A percentile compares a stretch with the other conserved stretches of the same genome.
Conservation (phyloP, 2,797 vertebrate genomes). For the Spizella passerina region DNA sequence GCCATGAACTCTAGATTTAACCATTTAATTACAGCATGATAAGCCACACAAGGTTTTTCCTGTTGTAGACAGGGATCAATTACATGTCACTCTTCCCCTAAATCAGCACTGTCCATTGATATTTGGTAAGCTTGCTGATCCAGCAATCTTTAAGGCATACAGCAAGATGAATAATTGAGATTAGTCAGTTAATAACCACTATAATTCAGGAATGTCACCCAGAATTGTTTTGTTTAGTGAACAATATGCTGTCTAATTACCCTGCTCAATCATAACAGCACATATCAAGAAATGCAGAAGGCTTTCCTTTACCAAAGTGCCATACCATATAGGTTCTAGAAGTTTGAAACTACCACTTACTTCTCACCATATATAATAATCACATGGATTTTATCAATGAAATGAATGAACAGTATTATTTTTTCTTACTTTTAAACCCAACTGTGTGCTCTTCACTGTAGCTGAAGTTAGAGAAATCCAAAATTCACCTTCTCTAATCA, state of each 20-base stretch:
- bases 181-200: constrained; percentile 90
- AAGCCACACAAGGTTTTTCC: neutral
- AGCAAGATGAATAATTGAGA: constrained; percentile 89
- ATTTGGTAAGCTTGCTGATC: constrained; percentile 75
- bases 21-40: constrained; percentile 9
- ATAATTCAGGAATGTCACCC: constrained; percentile 91
- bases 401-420: fast-evolving
- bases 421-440: neutral
- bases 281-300: constrained; percentile 59
- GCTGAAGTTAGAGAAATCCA: neutral
- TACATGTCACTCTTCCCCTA: constrained; percentile 29
- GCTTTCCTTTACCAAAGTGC: constrained; percentile 7
- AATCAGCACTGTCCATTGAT: constrained; percentile 40
- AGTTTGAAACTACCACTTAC: neutral
- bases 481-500: neutral
- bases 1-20: neutral
- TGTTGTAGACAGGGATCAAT: neutral
- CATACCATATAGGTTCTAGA: neutral
- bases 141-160: constrained; percentile 75
- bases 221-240: constrained; percentile 90
- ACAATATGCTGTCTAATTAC: constrained; percentile 94
- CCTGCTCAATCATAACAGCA: constrained; percentile 86
- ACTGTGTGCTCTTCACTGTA: neutral
- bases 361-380: neutral
- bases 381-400: neutral